Percentiles rank a stretch among this genome's conserved stretches.
These are phyloP conservation scores for Scaptomyza graminum DNA, from an alignment of 1,140 invertebrate genomes.

Conservation along the genomic window DNA sequence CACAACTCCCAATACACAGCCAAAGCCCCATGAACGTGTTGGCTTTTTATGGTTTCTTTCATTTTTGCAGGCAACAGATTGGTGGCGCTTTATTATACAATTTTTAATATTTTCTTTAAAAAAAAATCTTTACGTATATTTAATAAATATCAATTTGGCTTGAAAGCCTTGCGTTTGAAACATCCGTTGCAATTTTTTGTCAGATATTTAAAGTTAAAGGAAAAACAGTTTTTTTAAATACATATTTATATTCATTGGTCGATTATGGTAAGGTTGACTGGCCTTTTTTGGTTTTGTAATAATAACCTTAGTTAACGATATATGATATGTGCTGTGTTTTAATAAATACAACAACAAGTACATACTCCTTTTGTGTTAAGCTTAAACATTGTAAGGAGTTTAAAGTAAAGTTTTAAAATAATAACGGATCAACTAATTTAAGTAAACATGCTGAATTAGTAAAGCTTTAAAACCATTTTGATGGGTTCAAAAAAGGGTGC, in stretches of 20 bases:
- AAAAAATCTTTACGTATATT: slow-evolving; percentile 39
- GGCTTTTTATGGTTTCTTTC: slow-evolving; percentile 12
- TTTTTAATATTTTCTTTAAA: slow-evolving; percentile 25
- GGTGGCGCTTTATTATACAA: slow-evolving; percentile 18
- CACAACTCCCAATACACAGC: slow-evolving; percentile 6
- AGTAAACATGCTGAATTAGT: background rate
- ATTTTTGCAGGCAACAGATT: slow-evolving; percentile 12
- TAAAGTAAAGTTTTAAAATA: too few species aligned
- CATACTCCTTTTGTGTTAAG: too few species aligned
- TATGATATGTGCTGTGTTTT: too few species aligned
- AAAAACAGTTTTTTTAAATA: slow-evolving; percentile 3
- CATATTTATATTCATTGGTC: background rate
- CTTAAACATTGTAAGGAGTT: too few species aligned
- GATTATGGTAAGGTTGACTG: background rate
- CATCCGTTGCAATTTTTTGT: slow-evolving; percentile 4
- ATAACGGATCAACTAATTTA: too few species aligned
- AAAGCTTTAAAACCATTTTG: background rate
- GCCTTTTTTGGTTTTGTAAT: background rate
- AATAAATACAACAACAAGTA: too few species aligned
- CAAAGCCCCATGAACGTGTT: slow-evolving; percentile 40
- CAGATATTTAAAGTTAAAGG: slow-evolving; percentile 20
- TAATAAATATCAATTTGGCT: slow-evolving; percentile 60
- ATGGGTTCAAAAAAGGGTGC: background rate
- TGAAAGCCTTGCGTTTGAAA: slow-evolving; percentile 46
- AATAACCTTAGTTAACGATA: too few species aligned